Percentiles rank a stretch among this genome's conserved stretches.
phyloP scores from a whole-genome alignment of 2,797 vertebrate genomes.

The Halcyon leucocephala region DNA sequence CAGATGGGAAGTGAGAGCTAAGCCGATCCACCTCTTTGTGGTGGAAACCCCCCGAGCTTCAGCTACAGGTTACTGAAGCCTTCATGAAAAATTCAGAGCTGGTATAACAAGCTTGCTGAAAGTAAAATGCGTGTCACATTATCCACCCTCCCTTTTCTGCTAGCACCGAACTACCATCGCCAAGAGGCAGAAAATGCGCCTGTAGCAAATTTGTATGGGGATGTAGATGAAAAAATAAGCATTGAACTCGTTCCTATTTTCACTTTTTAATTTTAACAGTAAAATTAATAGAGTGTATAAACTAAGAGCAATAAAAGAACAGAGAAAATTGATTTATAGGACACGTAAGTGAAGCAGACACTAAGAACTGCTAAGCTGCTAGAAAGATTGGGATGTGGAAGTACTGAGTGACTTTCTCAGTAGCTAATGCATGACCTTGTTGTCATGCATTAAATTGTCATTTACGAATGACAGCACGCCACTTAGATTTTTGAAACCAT shows the following conservation, averaged over 20 bases:
- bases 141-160: conserved; percentile 78
- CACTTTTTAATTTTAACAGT: neutral
- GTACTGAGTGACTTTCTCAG: neutral
- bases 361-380: neutral
- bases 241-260: neutral
- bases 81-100: conserved; percentile 96
- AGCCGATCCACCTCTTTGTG: conserved; percentile 97
- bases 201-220: neutral
- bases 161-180: conserved; percentile 17
- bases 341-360: neutral
- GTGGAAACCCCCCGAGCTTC: conserved; percentile 93
- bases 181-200: conserved; percentile 37
- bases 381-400: neutral
- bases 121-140: conserved; percentile 84
- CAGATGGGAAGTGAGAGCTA: conserved; percentile 99
- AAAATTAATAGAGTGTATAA: neutral
- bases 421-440: neutral
- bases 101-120: conserved; percentile 89
- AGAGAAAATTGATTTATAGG: neutral
- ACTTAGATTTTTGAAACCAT: neutral
- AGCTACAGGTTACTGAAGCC: conserved; percentile 88
- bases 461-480: neutral
- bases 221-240: neutral
- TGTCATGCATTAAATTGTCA: neutral
- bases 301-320: neutral